Evolutionary conservation across 2,797 vertebrate genomes (phyloP).

Genomic region (Hypotaenidia okinawae): DNA sequence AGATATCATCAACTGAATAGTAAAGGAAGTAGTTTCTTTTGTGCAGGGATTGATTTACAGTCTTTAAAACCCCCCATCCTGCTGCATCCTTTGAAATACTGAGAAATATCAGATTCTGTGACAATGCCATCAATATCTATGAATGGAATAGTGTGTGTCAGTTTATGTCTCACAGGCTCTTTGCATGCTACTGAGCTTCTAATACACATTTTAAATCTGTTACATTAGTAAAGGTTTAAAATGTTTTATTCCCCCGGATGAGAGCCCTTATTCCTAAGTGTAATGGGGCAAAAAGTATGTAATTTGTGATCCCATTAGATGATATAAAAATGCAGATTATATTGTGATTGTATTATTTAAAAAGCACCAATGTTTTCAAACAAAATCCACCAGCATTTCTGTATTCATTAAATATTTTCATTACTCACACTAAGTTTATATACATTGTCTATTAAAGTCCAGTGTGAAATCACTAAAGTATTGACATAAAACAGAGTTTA

Average conservation of each 20-base stretch:
- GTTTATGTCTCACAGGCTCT: neutral
- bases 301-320: neutral
- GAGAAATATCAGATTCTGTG: neutral
- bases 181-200: neutral
- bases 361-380: neutral
- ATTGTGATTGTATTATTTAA: neutral
- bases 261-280: neutral
- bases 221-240: neutral
- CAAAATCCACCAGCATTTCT: neutral
- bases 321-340: neutral
- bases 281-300: neutral
- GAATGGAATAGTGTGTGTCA: neutral
- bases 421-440: neutral
- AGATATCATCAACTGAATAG: neutral
- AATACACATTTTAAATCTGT: neutral
- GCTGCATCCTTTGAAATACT: neutral
- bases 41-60: neutral
- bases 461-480: neutral
- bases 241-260: neutral
- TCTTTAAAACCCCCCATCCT: too few relatives aligned
- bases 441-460: neutral
- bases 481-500: neutral
- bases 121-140: neutral
- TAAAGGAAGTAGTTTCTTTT: neutral
- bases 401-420: neutral